Evolutionary conservation across 2,888 invertebrate species (phyloP), one percentile per base, ranked within the genome.

Genomic region (Drosophila testacea): DNA sequence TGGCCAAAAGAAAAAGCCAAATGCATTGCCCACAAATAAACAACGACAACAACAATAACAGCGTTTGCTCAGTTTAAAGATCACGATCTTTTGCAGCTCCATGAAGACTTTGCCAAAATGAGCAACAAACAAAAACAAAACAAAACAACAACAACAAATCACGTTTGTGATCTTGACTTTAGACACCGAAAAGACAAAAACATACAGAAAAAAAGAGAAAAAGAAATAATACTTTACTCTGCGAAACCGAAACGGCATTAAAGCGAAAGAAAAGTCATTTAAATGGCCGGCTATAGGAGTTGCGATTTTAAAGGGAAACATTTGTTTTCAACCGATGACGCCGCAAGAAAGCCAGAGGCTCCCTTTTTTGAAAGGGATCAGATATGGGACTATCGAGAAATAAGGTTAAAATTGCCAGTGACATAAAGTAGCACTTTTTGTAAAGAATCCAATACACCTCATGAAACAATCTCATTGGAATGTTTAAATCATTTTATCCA

Each of bases 131-230:
- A 70, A 79, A 79, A 79, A 60, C 57, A 54, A 64, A 60, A 57
- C 48, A 69, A 60, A 67, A 59, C 60, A 73, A 65, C 71, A 75
- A 66, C 54, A 69, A 83, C 75, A 88, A 84, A 88, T 84, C 83
- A 86, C 83, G 83, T 81, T 88, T 84, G 87, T 83, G 83, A 88
- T 84, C 83, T 84, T 84, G 88, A 84, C 83, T 84, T 88, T 84
- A 83, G 88, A 78, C 78, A 80, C 80, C 64, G 46, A 72, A 69
- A 62, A 55, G 50, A 73, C 66, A 64, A 55, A 56, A 69, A 59
- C 56, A 48, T 59, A 52, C 66, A 50, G 36, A 64, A 62, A 46
- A 69, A 64, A 50, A 47, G 9, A n/a, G 46, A 28, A 50, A 60
- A 51, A 54, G 61, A 69, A 51, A 61, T 36, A 63, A 79, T 61